Evolutionary conservation across 2,888 invertebrate species (phyloP).

Genomic region (Agrilus mali): DNA sequence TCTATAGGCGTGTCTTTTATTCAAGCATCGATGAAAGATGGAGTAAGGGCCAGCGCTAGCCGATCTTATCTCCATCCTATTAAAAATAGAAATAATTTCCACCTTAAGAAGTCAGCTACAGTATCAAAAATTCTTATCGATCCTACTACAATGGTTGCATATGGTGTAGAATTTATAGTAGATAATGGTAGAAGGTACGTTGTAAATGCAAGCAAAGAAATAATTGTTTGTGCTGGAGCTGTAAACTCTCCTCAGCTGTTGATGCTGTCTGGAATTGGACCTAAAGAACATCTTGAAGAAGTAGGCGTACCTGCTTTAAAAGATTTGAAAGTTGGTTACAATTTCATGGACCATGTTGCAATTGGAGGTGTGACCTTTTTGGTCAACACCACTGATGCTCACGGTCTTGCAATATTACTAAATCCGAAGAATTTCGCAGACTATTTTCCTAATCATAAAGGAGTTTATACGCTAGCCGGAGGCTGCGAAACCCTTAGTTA

Average conservation of each 20-base stretch:
- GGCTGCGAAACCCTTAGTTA: conserved; percentile 56
- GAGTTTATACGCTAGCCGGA: conserved; percentile 41
- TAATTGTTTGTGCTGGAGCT: conserved; percentile 49
- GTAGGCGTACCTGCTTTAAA: conserved; percentile 34
- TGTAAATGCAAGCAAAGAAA: conserved; percentile 39
- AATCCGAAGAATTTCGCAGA: conserved; percentile 20
- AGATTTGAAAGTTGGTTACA: conserved; percentile 38
- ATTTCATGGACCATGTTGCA: conserved; percentile 44
- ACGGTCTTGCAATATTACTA: conserved; percentile 25
- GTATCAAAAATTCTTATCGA: conserved; percentile 36
- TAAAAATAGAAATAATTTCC: conserved; percentile 36
- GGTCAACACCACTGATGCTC: conserved; percentile 42
- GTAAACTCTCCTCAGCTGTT: conserved; percentile 65
- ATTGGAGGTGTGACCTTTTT: conserved; percentile 71
- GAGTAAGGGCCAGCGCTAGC: conserved; percentile 36
- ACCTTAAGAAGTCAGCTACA: conserved; percentile 37
- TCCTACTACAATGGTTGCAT: conserved; percentile 27
- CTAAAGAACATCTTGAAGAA: conserved; percentile 30
- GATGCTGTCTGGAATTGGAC: conserved; percentile 55
- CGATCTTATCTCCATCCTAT: conserved; percentile 38
- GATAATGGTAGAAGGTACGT: conserved; percentile 22
- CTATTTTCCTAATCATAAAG: conserved; percentile 31
- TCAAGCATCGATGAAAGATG: conserved; percentile 38
- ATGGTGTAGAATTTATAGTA: conserved; percentile 34
- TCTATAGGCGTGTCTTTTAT: conserved; percentile 40